Evolutionary conservation across 1,140 invertebrate species (phyloP).

Genomic region (Eciton burchellii): DNA sequence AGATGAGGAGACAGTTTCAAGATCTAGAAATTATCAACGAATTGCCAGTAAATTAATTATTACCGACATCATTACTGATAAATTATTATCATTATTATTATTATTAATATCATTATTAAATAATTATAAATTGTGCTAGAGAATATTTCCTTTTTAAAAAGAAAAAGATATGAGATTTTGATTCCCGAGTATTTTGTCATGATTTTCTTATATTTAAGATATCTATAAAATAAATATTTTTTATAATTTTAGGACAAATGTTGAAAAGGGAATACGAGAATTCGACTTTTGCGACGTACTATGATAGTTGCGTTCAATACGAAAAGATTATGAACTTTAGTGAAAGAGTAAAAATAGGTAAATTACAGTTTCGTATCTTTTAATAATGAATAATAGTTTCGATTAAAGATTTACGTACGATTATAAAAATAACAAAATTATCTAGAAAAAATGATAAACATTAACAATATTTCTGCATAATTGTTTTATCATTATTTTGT

Average conservation of each 20-base stretch:
- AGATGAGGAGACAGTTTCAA: slow-evolving; percentile 57
- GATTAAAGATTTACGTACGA: background rate
- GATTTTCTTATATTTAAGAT: no score
- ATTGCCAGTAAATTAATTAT: slow-evolving; percentile 65
- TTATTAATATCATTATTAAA: background rate
- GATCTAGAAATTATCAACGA: slow-evolving; percentile 55
- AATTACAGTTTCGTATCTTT: slow-evolving; percentile 3
- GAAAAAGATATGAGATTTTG: background rate
- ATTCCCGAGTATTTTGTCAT: background rate
- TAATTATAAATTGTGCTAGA: background rate
- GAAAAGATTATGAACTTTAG: slow-evolving; percentile 19
- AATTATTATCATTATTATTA: background rate
- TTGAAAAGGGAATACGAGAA: slow-evolving; percentile 55
- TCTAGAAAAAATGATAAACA: background rate
- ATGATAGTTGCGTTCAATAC: slow-evolving; percentile 72
- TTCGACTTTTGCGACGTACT: slow-evolving; percentile 62
- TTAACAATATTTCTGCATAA: no score
- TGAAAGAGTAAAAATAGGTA: slow-evolving; percentile 68
- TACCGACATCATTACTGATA: no score
- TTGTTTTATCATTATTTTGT: background rate
- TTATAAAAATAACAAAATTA: slow-evolving; percentile 28
- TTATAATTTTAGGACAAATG: slow-evolving; percentile 71
- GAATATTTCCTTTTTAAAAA: background rate
- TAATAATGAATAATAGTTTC: slow-evolving; percentile 25
- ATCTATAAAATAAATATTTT: slow-evolving; percentile 16